Evolutionary conservation across 1,140 invertebrate genomes (phyloP).

Genomic region (Sitophilus oryzae): DNA sequence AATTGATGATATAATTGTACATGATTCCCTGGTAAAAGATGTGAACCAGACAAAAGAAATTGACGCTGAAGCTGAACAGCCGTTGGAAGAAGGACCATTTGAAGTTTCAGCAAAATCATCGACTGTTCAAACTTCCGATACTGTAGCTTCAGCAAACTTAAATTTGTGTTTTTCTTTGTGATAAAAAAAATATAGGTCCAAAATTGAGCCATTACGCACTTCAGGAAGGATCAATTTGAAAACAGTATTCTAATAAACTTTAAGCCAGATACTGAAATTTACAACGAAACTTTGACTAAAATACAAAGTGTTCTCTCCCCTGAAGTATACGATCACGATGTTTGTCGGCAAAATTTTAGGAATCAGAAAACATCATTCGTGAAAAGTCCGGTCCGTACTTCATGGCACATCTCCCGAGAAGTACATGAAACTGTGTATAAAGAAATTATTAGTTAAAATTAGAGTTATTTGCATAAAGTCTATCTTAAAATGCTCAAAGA

Average conservation of each 20-base stretch:
- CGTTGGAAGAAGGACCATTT: slow-evolving; percentile 21
- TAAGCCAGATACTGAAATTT: slow-evolving; percentile 13
- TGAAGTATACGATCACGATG: slow-evolving; percentile 11
- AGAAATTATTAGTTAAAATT: slow-evolving; percentile 13
- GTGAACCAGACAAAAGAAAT: slow-evolving; percentile 27
- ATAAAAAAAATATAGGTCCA: slow-evolving; percentile 22
- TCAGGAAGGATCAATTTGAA: slow-evolving; percentile 9
- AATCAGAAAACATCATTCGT: slow-evolving; percentile 15
- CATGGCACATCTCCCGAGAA: slow-evolving; percentile 17
- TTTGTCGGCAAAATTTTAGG: slow-evolving; percentile 13
- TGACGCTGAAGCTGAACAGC: slow-evolving; percentile 25
- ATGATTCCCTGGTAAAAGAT: slow-evolving; percentile 26
- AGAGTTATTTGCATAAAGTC: slow-evolving; percentile 9
- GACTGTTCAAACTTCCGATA: slow-evolving; percentile 24
- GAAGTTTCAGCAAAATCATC: slow-evolving; percentile 24
- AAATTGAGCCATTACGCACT: slow-evolving; percentile 20
- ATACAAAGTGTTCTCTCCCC: slow-evolving; percentile 8
- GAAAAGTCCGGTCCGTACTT: slow-evolving; percentile 17
- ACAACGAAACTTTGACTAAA: slow-evolving; percentile 16
- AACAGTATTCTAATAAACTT: slow-evolving; percentile 13
- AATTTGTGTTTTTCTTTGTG: slow-evolving; percentile 27
- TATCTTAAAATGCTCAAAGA: slow-evolving; percentile 17
- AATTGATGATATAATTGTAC: slow-evolving; percentile 20
- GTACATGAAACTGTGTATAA: slow-evolving; percentile 14
- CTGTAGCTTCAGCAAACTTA: slow-evolving; percentile 20